Evolutionary conservation across 1,140 invertebrate species (phyloP), one percentile per base, ranked within the genome.

Genomic region (Asbolus verrucosus): DNA sequence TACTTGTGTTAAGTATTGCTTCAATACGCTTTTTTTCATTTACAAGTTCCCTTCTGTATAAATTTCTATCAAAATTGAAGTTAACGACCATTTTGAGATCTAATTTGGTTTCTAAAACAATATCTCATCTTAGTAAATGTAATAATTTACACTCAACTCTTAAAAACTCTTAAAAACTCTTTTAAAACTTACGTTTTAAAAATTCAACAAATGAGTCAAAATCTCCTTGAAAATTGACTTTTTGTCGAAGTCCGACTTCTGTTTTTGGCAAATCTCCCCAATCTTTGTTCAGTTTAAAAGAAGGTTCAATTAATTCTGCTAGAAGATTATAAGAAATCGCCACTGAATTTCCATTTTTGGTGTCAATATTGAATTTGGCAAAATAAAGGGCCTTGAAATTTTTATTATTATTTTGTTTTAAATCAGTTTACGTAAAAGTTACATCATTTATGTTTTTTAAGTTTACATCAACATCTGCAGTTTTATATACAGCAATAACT

Each of bases 61-160:
- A 72, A 19, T 84, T 75, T 65, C 82, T 73, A 75, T 88, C 83
- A 33, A 86, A 80, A 39, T 85, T 81, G 71, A 90, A 89, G 62
- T 77, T 83, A 14, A 87, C 78, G 15, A 82, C 83, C 67, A 81
- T 84, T 61, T 87, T 84, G 27, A 89, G 76, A 75, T 89, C 87
- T 30, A 84, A 78, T 74, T 86, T 87, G 0, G 86, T 88, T 79
- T 83, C 89, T 90, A 73, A 38, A 76, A 19, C 13, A 69, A n/a
- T n/a, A n/a, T n/a, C n/a, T n/a, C n/a, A n/a, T n/a, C n/a, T 27
- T 27, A 27, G 24, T 39, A n/a, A n/a, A n/a, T n/a, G n/a, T n/a
- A n/a, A n/a, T n/a, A n/a, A n/a, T n/a, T n/a, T n/a, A n/a, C n/a
- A n/a, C n/a, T n/a, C n/a, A n/a, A n/a, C n/a, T n/a, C n/a, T n/a